Conservation (phyloP, 2,797 vertebrate species). For the Darevskia nairensis region DNA sequence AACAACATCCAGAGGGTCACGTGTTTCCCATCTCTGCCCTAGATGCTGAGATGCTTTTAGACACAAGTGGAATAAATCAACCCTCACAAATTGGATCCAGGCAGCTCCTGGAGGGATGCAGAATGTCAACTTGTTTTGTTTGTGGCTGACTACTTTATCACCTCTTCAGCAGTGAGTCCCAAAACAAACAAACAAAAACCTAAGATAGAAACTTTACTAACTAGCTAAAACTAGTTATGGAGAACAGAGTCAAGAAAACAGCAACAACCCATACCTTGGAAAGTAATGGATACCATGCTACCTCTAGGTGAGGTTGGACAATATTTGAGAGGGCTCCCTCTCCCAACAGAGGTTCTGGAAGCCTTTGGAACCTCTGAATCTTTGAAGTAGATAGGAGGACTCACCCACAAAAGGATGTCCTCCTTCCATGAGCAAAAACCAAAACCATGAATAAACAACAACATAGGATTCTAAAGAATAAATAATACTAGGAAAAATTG, state of each 20-base stretch:
- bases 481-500: neutral
- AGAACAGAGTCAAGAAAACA: neutral
- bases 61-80: too few relatives aligned
- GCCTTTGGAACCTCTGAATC: neutral
- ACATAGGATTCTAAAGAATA: slow-evolving; percentile 8
- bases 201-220: neutral
- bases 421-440: neutral
- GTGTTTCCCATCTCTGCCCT: too few relatives aligned
- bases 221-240: neutral
- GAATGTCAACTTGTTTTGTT: neutral
- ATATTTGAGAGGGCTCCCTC: neutral
- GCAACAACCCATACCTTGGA: neutral
- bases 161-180: neutral
- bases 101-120: too few relatives aligned
- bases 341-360: neutral
- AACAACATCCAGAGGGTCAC: too few relatives aligned
- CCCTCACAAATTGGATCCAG: too few relatives aligned
- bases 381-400: neutral
- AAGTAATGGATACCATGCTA: neutral
- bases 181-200: neutral
- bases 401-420: neutral
- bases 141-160: neutral
- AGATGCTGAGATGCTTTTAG: too few relatives aligned
- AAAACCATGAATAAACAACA: neutral
- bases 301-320: neutral